A percentile compares a stretch with the other conserved stretches of the same genome.
phyloP scores from a whole-genome alignment of 2,888 invertebrate species.

The Allacma fusca region DNA sequence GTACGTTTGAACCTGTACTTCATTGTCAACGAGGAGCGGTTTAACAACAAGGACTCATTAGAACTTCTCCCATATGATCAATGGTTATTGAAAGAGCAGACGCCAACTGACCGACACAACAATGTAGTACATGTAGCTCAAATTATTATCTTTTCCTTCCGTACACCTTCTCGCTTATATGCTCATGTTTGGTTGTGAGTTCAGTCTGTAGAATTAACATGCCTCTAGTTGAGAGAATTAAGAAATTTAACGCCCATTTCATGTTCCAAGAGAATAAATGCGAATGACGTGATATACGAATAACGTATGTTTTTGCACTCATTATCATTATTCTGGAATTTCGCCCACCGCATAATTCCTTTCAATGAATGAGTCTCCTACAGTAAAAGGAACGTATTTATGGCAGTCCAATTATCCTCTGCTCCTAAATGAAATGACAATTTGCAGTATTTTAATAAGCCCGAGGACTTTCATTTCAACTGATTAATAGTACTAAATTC shows the following conservation, averaged over 20 bases:
- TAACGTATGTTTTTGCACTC: not conserved
- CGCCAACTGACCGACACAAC: not conserved
- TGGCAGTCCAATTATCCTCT: conserved; percentile 16
- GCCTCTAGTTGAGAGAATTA: not conserved
- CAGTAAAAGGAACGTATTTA: not conserved
- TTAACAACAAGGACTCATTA: conserved; percentile 37
- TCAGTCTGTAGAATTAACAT: not conserved
- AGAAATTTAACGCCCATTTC: not conserved
- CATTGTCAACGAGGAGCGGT: conserved; percentile 15
- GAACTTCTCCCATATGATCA: not conserved
- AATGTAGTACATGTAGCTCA: not conserved
- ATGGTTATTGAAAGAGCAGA: not conserved
- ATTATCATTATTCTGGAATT: conserved; percentile 3
- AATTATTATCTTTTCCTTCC: too few relatives aligned
- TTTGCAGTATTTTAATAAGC: not conserved
- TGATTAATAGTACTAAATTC: conserved; percentile 9
- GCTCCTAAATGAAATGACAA: not conserved
- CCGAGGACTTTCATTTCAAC: not conserved
- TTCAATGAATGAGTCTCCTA: not conserved
- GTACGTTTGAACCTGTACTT: not conserved
- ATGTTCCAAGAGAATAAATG: not conserved
- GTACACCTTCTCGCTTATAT: not conserved
- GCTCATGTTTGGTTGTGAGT: too few relatives aligned
- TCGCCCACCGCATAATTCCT: not conserved
- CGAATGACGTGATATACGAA: not conserved